Evolutionary conservation across 2,797 vertebrate species (phyloP), one percentile per base, ranked within the genome.

Genomic region (Chloroceryle inda): DNA sequence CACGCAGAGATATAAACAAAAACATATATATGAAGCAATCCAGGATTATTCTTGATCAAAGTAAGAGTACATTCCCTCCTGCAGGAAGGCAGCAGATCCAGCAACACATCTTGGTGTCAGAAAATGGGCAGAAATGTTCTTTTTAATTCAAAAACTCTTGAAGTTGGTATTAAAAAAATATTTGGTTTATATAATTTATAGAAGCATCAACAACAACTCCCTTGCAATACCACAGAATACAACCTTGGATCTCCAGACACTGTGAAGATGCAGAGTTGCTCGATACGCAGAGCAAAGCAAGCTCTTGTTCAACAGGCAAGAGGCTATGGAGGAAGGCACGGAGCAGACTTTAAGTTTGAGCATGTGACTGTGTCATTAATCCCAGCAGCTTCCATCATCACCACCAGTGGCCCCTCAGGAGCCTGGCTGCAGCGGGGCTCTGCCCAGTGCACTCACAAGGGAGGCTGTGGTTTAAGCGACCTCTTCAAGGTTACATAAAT

Each of bases 401-500:
- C n/a, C 67, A 55, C 31, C 7, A 22, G 38, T 0, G 4, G 33
- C 49, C 59, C 63, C 27, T 31, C 6, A 3, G 55, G 9, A 21
- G 47, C 13, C 9, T 42, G 13, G 13, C 14, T 1, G 20, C 21
- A 13, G 2, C 1, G 0, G 38, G 31, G 33, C 45, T n/a, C 9
- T 24, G 21, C 38, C 29, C 38, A 9, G 11, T 8, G 24, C 4
- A 0, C 16, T 35, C 74, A 33, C 27, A 20, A 27, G 24, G 37
- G 11, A 89, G 22, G 13, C 53, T 58, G 13, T 5, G 7, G n/a
- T 40, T 58, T 18, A 19, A 69, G 23, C 1, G 24, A 47, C 45
- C 52, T 61, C 69, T n/a, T 24, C 11, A 17, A 52, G 31, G 74
- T 67, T 22, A 31, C 62, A 10, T 22, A 80, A 37, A 63, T 9